Conservation (phyloP, 2,797 vertebrate species). For the Megaceryle alcyon region DNA sequence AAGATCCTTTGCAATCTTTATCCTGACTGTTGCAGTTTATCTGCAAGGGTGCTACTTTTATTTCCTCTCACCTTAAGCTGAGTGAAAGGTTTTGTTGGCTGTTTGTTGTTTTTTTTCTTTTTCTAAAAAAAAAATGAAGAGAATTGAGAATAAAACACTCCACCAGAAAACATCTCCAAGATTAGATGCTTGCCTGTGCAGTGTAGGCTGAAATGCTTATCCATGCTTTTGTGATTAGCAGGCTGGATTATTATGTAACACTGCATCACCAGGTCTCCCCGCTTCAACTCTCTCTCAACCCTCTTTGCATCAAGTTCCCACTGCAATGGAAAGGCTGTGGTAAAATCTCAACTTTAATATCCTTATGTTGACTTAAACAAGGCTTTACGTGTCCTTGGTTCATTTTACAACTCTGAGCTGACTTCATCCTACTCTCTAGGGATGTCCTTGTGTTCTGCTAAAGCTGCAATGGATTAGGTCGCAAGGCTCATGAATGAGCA, state of each 20-base stretch:
- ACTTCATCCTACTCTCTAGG: constrained; percentile 59
- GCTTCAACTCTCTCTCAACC: constrained; percentile 52
- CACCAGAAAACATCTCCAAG: constrained; percentile 37
- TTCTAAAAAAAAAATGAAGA: neutral
- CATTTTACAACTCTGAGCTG: constrained; percentile 61
- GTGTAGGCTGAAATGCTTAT: constrained; percentile 68
- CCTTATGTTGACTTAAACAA: constrained; percentile 72
- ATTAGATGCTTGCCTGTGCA: constrained; percentile 23
- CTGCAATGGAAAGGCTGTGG: constrained; percentile 24
- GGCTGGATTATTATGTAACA: constrained; percentile 70
- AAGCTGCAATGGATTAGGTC: constrained; percentile 64
- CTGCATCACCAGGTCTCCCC: constrained; percentile 4
- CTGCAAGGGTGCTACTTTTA: neutral
- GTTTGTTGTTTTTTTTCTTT: too few species aligned
- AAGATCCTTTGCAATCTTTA: neutral
- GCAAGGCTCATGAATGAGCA: neutral
- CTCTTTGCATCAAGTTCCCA: constrained; percentile 41
- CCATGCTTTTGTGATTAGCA: constrained; percentile 73
- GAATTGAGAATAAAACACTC: neutral
- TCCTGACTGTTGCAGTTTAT: neutral
- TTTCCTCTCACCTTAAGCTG: neutral
- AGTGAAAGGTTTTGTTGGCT: neutral
- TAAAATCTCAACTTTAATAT: constrained; percentile 65
- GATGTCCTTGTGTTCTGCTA: constrained; percentile 43
- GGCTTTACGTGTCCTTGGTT: constrained; percentile 51